phyloP scores from a whole-genome alignment of 2,888 invertebrate species.

The Idaea biselata region DNA sequence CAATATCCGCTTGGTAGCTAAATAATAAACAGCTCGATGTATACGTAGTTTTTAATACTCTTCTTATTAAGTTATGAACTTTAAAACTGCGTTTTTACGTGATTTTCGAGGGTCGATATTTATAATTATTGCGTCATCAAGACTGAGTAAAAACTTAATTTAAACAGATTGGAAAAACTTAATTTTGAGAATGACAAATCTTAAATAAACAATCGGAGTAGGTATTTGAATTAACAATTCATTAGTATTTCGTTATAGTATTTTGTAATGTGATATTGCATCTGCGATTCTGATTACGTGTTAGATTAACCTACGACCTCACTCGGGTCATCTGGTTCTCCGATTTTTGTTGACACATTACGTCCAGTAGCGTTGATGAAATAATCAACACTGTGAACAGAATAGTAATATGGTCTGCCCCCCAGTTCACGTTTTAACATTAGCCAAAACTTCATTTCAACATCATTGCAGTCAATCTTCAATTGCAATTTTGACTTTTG shows the following conservation, averaged over 20 bases:
- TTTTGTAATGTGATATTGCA: constrained; percentile 17
- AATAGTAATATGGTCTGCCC: neutral
- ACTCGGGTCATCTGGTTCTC: constrained; percentile 17
- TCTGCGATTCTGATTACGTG: constrained; percentile 19
- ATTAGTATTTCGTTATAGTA: constrained; percentile 19
- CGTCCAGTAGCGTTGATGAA: constrained; percentile 8
- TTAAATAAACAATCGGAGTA: constrained; percentile 1
- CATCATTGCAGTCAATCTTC: no score
- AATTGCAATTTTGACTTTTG: no score
- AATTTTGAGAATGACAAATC: neutral
- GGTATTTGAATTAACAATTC: constrained; percentile 15
- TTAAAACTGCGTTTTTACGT: neutral
- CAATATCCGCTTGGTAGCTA: constrained; percentile 15
- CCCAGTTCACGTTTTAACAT: neutral
- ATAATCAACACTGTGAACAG: neutral
- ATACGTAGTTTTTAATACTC: neutral
- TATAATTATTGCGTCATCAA: neutral
- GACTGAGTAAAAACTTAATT: neutral
- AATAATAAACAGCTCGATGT: neutral
- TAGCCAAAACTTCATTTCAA: no score
- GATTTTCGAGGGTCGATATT: neutral
- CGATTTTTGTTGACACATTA: constrained; percentile 19
- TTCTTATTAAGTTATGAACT: constrained; percentile 1
- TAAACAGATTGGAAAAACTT: neutral
- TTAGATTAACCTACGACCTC: constrained; percentile 24